phyloP scores from a whole-genome alignment of 2,888 invertebrate species.

The Chrysotoxum bicinctum region DNA sequence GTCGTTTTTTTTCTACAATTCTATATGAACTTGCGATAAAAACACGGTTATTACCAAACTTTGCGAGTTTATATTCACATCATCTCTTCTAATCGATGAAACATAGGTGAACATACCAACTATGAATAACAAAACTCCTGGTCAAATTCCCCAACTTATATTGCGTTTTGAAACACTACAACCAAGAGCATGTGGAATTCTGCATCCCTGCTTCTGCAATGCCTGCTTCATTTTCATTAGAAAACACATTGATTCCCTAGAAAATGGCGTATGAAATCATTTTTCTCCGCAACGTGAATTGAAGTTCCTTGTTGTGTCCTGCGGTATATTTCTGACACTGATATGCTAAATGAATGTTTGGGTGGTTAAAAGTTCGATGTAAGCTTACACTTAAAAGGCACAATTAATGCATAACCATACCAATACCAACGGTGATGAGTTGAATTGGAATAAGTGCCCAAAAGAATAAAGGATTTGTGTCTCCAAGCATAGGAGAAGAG shows the following conservation, averaged over 20 bases:
- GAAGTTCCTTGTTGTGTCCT: slow-evolving; percentile 41
- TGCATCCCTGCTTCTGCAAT: neutral
- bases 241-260: slow-evolving; percentile 1
- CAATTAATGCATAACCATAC: slow-evolving; percentile 14
- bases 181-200: neutral
- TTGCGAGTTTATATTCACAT: too few species aligned
- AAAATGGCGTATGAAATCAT: slow-evolving; percentile 38
- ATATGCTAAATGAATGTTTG: slow-evolving; percentile 37
- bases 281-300: neutral
- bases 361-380: slow-evolving; percentile 18
- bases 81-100: too few species aligned
- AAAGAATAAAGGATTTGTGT: neutral
- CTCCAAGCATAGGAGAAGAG: too few species aligned
- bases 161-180: neutral
- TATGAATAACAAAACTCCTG: neutral
- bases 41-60: too few species aligned
- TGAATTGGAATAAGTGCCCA: neutral
- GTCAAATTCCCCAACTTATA: neutral
- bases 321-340: neutral
- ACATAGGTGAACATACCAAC: neutral
- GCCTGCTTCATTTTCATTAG: neutral
- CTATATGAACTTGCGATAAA: too few species aligned
- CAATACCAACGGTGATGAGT: neutral
- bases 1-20: too few species aligned
- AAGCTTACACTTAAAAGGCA: slow-evolving; percentile 46